Conservation (phyloP, 2,113 vertebrate genomes). For the Scortum barcoo region DNA sequence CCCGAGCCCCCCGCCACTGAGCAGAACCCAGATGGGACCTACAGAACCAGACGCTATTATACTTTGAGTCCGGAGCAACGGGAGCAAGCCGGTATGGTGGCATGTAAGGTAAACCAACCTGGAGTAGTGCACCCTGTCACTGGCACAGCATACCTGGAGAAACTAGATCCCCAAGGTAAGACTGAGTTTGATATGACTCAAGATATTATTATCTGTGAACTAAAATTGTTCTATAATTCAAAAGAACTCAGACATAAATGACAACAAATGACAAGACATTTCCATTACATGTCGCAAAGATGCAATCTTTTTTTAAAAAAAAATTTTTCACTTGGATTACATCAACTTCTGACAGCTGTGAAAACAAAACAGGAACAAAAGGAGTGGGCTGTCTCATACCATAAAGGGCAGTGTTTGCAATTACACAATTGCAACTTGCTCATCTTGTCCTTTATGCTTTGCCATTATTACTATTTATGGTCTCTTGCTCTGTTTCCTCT, state of each 20-base stretch:
- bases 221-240: too few relatives aligned
- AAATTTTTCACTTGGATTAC: too few relatives aligned
- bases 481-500: not conserved
- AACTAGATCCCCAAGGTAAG: conserved; percentile 71
- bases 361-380: not conserved
- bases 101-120: conserved; percentile 79
- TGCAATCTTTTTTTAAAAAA: too few relatives aligned
- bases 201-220: not conserved
- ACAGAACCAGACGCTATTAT: conserved; percentile 74
- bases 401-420: too few relatives aligned
- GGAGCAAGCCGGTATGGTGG: conserved; percentile 70
- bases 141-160: conserved; percentile 59
- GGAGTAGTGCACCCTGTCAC: conserved; percentile 51
- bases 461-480: accelerated
- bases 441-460: not conserved
- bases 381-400: too few relatives aligned
- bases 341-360: too few relatives aligned
- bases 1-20: conserved; percentile 48
- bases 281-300: too few relatives aligned
- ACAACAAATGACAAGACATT: too few relatives aligned
- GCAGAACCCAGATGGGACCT: conserved; percentile 76
- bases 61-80: conserved; percentile 77
- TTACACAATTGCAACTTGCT: too few relatives aligned
- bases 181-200: not conserved
- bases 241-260: too few relatives aligned